Evolutionary conservation across 2,113 vertebrate species (phyloP).

Genomic region (Melospiza melodia): DNA sequence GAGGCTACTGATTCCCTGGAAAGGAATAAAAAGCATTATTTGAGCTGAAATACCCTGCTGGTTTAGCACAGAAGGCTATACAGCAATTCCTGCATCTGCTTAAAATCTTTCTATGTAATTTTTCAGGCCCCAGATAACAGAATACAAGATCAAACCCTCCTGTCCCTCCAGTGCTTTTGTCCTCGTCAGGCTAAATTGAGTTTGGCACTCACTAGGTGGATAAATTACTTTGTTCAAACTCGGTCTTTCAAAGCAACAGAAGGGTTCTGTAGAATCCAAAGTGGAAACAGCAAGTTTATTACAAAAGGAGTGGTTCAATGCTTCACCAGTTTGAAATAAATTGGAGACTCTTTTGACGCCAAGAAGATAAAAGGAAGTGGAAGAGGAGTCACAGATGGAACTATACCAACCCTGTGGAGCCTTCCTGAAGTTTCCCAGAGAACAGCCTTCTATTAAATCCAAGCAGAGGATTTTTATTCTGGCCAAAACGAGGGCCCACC

Average conservation of each 20-base stretch:
- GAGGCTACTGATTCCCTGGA: conserved; percentile 94
- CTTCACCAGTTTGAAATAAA: not conserved
- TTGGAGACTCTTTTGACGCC: not conserved
- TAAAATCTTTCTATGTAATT: not conserved
- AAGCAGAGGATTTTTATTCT: not conserved
- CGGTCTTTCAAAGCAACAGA: not conserved
- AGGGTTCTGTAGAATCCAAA: not conserved
- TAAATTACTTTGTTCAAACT: not conserved
- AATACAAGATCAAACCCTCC: not conserved
- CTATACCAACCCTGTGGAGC: not conserved
- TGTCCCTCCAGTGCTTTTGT: not conserved
- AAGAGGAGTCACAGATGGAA: not conserved
- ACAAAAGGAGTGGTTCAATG: not conserved
- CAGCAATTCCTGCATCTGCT: not conserved
- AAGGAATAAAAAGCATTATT: conserved; percentile 25
- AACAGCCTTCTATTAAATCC: not conserved
- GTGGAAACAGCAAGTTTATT: not conserved
- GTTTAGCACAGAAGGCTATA: not conserved
- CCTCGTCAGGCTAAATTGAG: not conserved
- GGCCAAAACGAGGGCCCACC: rapidly evolving
- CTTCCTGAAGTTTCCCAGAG: not conserved
- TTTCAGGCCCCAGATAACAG: not conserved
- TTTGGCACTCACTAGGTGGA: not conserved
- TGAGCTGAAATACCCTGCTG: not conserved
- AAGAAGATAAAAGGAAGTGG: not conserved